These are phyloP conservation scores for Sarcophaga peregrina DNA, from an alignment of 1,140 invertebrate species.

Conservation along the genomic window DNA sequence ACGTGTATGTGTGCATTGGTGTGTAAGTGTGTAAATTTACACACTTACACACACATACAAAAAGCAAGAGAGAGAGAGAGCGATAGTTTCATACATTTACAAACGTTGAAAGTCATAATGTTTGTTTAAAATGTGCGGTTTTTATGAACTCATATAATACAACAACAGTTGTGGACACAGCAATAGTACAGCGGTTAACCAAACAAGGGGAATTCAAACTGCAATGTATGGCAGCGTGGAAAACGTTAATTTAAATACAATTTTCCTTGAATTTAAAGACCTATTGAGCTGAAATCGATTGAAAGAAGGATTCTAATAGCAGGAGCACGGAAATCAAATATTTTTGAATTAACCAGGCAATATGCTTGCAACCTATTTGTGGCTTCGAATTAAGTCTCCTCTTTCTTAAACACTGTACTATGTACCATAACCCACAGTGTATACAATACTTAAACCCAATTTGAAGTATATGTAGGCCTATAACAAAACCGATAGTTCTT, in stretches of 20 bases:
- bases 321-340: too few species aligned
- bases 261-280: too few species aligned
- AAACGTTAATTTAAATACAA: too few species aligned
- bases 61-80: too few species aligned
- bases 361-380: too few species aligned
- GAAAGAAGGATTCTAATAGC: too few species aligned
- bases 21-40: not conserved
- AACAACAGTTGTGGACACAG: not conserved
- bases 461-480: not conserved
- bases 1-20: not conserved
- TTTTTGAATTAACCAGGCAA: too few species aligned
- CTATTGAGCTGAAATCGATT: too few species aligned
- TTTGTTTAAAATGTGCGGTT: constrained; percentile 38
- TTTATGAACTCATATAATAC: constrained; percentile 20
- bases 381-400: too few species aligned
- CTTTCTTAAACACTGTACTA: too few species aligned
- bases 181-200: not conserved
- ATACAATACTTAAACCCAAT: not conserved
- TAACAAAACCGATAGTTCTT: not conserved
- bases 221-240: not conserved
- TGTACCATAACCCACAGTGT: not conserved
- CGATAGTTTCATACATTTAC: not conserved
- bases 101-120: constrained; percentile 31
- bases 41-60: too few species aligned
- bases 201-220: not conserved